Conservation (phyloP, 2,113 vertebrate species). For the Jaculus jaculus region DNA sequence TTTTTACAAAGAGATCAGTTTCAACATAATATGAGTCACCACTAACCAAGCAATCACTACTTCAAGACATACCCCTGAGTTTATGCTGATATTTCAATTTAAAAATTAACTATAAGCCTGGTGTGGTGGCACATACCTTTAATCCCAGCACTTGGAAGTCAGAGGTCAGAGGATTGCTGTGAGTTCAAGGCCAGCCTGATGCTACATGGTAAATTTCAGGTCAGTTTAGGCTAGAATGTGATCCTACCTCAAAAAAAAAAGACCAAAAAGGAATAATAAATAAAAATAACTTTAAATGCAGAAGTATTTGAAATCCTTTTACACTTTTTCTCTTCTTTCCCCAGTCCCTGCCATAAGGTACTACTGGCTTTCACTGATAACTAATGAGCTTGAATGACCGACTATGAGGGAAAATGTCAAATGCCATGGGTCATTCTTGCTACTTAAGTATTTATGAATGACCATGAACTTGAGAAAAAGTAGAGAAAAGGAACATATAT, state of each 20-base stretch:
- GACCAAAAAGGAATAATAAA: too few species aligned
- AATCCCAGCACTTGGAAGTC: too few species aligned
- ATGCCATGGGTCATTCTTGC: neutral
- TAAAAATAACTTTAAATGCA: neutral
- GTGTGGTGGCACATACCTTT: too few species aligned
- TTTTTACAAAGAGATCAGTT: neutral
- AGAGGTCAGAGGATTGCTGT: too few species aligned
- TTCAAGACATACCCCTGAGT: neutral
- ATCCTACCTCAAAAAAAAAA: too few species aligned
- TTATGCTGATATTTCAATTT: neutral
- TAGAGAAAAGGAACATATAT: neutral
- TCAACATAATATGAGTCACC: neutral
- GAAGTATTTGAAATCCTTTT: neutral
- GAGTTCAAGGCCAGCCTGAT: too few species aligned
- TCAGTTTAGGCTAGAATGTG: too few species aligned
- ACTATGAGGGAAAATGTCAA: conserved; percentile 10
- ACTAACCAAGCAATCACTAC: neutral
- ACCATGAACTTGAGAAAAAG: neutral
- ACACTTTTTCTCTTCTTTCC: neutral
- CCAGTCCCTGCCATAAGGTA: neutral
- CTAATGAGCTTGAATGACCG: neutral
- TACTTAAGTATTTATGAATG: conserved; percentile 48
- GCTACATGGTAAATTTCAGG: too few species aligned
- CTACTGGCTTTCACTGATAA: neutral
- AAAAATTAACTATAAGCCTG: neutral